Evolutionary conservation across 2,113 vertebrate species (phyloP).

Genomic region (Heterocephalus glaber): DNA sequence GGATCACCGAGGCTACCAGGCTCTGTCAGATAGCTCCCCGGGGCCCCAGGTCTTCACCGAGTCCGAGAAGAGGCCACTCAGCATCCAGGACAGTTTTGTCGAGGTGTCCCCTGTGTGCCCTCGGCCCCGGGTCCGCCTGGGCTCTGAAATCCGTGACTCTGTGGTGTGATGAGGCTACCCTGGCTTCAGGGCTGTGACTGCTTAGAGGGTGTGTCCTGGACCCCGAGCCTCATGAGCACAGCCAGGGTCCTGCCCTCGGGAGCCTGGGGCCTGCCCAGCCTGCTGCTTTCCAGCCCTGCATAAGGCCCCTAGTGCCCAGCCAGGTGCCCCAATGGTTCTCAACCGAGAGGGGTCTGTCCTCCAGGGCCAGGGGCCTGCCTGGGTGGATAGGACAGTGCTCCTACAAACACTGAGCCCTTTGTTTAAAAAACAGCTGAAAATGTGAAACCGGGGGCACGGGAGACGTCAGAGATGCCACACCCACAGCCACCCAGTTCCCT

Average conservation of each 20-base stretch:
- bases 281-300: background rate
- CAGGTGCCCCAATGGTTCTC: background rate
- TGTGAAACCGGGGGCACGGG: constrained; percentile 62
- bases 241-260: fast-evolving
- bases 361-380: constrained; percentile 1
- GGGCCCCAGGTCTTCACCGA: constrained; percentile 89
- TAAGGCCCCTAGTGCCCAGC: background rate
- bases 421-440: constrained; percentile 53
- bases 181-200: fast-evolving
- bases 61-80: constrained; percentile 91
- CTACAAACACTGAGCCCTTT: constrained; percentile 32
- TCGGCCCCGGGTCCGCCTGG: constrained; percentile 94
- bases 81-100: constrained; percentile 91
- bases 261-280: background rate
- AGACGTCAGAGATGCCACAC: fast-evolving
- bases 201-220: background rate
- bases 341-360: background rate
- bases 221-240: background rate
- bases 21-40: constrained; percentile 92
- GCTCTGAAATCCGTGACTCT: constrained; percentile 97
- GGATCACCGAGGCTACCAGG: constrained; percentile 96
- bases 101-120: constrained; percentile 92
- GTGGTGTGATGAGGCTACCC: constrained; percentile 89
- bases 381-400: background rate
- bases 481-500: background rate